A percentile compares a stretch with the other conserved stretches of the same genome.
phyloP scores from a whole-genome alignment of 2,888 invertebrate genomes.

The Neoascia interrupta region DNA sequence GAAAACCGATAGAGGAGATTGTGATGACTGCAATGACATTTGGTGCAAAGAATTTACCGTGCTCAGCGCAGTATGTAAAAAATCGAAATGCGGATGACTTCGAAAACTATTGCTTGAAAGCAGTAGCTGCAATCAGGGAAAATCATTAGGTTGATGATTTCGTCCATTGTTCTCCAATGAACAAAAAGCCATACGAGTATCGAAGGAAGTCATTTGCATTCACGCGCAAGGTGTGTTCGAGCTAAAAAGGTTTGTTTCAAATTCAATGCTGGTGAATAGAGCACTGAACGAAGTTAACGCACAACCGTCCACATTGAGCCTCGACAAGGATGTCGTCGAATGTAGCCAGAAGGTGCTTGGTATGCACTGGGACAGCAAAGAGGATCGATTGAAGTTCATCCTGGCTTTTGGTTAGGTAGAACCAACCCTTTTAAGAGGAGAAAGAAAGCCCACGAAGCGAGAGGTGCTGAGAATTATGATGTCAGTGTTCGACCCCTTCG shows the following conservation, averaged over 20 bases:
- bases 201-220: constrained; percentile 4
- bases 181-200: constrained; percentile 5
- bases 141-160: constrained; percentile 41
- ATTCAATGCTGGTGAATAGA: neutral
- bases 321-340: neutral
- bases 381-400: neutral
- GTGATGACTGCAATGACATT: constrained; percentile 29
- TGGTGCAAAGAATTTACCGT: constrained; percentile 32
- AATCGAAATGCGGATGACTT: constrained; percentile 17
- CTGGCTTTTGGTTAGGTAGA: neutral
- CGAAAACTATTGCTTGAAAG: neutral
- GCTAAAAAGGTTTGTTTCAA: constrained; percentile 19
- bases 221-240: constrained; percentile 12
- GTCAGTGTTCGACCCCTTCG: too few relatives aligned
- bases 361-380: neutral
- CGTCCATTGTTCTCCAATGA: constrained; percentile 12
- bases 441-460: neutral
- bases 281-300: neutral
- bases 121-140: constrained; percentile 17
- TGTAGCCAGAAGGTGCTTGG: constrained; percentile 12
- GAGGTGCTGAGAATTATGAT: too few relatives aligned
- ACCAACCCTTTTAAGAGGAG: neutral
- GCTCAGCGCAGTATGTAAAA: constrained; percentile 60
- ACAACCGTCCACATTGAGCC: neutral
- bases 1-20: neutral